Base-by-base conservation (phyloP, 2,888 invertebrate genomes). In the Chironomus riparius region DNA sequence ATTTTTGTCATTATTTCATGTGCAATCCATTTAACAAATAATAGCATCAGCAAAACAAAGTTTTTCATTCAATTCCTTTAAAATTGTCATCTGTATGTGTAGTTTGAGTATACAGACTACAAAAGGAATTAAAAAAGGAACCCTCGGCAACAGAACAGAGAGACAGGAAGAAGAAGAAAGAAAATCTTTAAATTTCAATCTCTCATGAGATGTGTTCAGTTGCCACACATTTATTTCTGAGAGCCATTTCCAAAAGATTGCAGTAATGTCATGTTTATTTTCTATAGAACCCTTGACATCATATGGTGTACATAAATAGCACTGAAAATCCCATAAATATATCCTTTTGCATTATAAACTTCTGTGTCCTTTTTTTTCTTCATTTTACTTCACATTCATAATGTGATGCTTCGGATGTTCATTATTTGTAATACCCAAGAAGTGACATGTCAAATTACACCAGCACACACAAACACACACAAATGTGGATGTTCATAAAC, bases 161-260 rank as follows among this genome's bases (percentile, higher is more conserved):
- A 56, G 56, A 38, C 38, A 38, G 38, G 38, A 38, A 10, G 38
- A 38, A 38, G n/a, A n/a, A n/a, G 38, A 56, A 56, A 10, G 7
- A 12, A 74, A 74, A 74, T 74, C 74, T 48, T 74, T 48, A 21
- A 65, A 68, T 61, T 74, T 74, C 68, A 68, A 74, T 74, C 74
- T 74, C 73, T 28, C 65, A 21, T 21, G 65, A 65, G 65, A 56
- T 7, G n/a, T 18, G 15, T 50, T 50, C 15, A n/a, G 50, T 50
- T 50, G 50, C 15, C 50, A 50, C 50, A 50, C n/a, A 50, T 50
- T 56, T 18, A 7, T 56, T 56, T 15, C 56, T 56, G 5, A 4
- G 28, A 28, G 28, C 28, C 28, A 28, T 28, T 50, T 50, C 15
- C 5, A 56, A 56, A 4, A 56, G 18, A 56, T 18, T 56, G 50